Conservation (phyloP, 2,888 invertebrate species). For the Aphrophora alni region DNA sequence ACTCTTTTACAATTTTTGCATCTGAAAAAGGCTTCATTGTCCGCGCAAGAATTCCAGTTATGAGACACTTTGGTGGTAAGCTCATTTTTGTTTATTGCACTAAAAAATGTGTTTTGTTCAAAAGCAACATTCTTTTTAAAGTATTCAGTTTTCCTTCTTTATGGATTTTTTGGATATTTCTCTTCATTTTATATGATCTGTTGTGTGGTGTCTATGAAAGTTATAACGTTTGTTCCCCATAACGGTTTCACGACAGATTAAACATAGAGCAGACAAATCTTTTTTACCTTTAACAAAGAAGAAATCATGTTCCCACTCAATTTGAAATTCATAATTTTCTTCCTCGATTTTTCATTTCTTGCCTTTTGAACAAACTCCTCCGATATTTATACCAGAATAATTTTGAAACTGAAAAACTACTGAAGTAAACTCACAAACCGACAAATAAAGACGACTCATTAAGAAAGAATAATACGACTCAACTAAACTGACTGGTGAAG, state of each 20-base stretch:
- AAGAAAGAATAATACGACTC: too few species aligned
- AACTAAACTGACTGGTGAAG: too few species aligned
- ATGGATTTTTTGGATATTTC: neutral
- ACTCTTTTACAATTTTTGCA: too few species aligned
- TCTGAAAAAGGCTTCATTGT: neutral
- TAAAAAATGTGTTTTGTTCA: neutral
- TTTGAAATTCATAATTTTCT: too few species aligned
- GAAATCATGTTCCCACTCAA: too few species aligned
- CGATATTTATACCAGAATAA: too few species aligned
- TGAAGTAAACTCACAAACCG: too few species aligned
- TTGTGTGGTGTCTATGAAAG: neutral
- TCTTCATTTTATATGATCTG: neutral
- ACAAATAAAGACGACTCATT: too few species aligned
- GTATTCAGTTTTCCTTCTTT: too few species aligned
- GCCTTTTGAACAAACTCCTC: too few species aligned
- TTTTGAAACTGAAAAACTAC: too few species aligned
- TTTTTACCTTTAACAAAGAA: neutral
- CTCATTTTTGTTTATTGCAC: neutral
- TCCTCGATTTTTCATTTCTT: too few species aligned
- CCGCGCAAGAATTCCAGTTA: neutral
- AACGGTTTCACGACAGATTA: neutral
- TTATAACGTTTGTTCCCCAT: neutral
- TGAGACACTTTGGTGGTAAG: neutral
- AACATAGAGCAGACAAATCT: conserved; percentile 25
- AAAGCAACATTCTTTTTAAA: neutral